Conservation (phyloP, 2,113 vertebrate species). For the Dissostichus mawsoni region DNA sequence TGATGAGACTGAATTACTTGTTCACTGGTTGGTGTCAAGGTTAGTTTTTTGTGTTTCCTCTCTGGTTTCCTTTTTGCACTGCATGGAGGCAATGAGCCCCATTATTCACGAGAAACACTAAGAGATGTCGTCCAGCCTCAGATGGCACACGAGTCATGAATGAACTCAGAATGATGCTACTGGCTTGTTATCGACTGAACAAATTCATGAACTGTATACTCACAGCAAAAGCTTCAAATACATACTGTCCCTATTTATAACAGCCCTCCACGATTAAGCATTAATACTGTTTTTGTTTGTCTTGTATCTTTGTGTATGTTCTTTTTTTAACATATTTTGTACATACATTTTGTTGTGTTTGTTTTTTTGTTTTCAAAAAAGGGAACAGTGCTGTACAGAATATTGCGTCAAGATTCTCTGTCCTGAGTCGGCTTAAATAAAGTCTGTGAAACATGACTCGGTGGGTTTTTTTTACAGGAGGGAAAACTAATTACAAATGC, state of each 20-base stretch:
- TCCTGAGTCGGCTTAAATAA: slow-evolving; percentile 73
- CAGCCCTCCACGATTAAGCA: slow-evolving; percentile 55
- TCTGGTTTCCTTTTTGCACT: slow-evolving; percentile 68
- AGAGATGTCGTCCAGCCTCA: slow-evolving; percentile 33
- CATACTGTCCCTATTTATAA: slow-evolving; percentile 64
- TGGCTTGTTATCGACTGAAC: slow-evolving; percentile 49
- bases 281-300: slow-evolving; percentile 49
- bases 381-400: slow-evolving; percentile 75
- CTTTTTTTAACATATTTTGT: slow-evolving; percentile 73
- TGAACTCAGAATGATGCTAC: slow-evolving; percentile 63
- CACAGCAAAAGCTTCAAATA: slow-evolving; percentile 22
- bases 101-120: slow-evolving; percentile 58
- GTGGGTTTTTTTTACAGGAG: slow-evolving; percentile 6
- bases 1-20: slow-evolving; percentile 45
- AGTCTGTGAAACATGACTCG: slow-evolving; percentile 62
- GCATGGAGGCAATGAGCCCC: slow-evolving; percentile 56
- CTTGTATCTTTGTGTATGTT: slow-evolving; percentile 47
- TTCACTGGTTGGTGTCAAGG: slow-evolving; percentile 45
- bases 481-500: not conserved
- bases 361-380: slow-evolving; percentile 69
- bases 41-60: slow-evolving; percentile 19
- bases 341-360: slow-evolving; percentile 63
- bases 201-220: slow-evolving; percentile 26
- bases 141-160: slow-evolving; percentile 26
- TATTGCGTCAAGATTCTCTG: slow-evolving; percentile 61